Evolutionary conservation across 2,797 vertebrate species (phyloP).

Genomic region (Zenarchopterus dispar): DNA sequence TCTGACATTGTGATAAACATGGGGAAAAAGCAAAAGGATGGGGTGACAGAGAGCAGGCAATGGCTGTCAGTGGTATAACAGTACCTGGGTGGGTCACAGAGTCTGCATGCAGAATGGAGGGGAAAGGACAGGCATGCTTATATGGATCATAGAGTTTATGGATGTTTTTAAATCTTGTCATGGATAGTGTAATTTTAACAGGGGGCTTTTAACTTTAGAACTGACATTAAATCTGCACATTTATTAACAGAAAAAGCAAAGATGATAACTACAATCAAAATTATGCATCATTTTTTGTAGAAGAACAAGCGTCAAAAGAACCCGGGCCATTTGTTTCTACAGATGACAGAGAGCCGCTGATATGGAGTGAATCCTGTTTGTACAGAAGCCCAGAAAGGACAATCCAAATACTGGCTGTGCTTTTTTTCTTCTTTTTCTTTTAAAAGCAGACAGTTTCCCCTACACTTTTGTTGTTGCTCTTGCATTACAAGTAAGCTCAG

Average conservation of each 20-base stretch:
- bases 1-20: background rate
- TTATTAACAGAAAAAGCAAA: too few relatives aligned
- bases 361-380: background rate
- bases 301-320: background rate
- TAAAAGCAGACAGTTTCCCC: background rate
- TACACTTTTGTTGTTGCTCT: background rate
- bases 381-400: background rate
- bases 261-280: background rate
- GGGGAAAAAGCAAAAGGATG: background rate
- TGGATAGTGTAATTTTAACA: background rate
- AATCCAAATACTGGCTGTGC: background rate
- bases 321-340: background rate
- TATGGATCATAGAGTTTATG: too few relatives aligned
- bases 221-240: too few relatives aligned
- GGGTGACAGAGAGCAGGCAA: background rate
- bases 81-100: conserved; percentile 74
- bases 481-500: too few relatives aligned
- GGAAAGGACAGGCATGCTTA: conserved; percentile 68
- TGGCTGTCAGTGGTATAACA: conserved; percentile 46
- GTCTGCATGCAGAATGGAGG: conserved; percentile 75
- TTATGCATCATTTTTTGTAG: background rate
- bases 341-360: background rate
- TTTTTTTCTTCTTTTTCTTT: too few relatives aligned
- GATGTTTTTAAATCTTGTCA: background rate
- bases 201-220: too few relatives aligned